Base-by-base conservation (phyloP, 2,888 invertebrate genomes). In the Cabera pusaria region DNA sequence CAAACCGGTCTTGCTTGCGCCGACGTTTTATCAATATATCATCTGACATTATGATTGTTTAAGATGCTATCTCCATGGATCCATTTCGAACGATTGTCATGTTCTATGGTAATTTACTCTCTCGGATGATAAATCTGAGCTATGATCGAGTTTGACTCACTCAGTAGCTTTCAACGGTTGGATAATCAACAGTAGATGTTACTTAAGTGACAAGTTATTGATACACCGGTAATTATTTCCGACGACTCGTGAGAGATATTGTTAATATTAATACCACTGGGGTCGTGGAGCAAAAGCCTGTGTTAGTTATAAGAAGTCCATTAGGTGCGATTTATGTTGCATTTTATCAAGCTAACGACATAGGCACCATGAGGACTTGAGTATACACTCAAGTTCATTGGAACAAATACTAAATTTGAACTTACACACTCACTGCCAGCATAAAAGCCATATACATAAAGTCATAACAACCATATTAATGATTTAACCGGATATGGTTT, bases 41-140 rank as follows among this genome's bases (percentile, higher is more conserved):
- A 61, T 59, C 51, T 51, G 50, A 46, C 44, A 45, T 25, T 45
- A 48, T 51, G 41, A 58, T 62, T 58, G 53, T 60, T 57, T 53
- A 59, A 63, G 62, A 72, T 66, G 49, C 37, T 66, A 66, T 72
- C 70, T 55, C 37, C 51, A 53, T 65, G 63, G 62, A 72, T 68
- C 56, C 57, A 61, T 71, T 65, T 68, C 67, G 60, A 27, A 28
- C 24, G 51, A 59, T 59, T 59, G 62, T 45, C 38, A 48, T 36
- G 34, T 32, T 47, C 44, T 59, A 53, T 44, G 50, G 36, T 50
- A 49, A 42, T 40, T 49, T 43, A 38, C 49, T 35, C 52, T 55
- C 49, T 40, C 39, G 37, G 46, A 47, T 59, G 59, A 64, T 64
- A 59, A 61, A 67, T 62, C 49, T 44, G 39, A 21, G 27, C 20